phyloP scores from a whole-genome alignment of 2,113 vertebrate genomes.

The Mastomys coucha region DNA sequence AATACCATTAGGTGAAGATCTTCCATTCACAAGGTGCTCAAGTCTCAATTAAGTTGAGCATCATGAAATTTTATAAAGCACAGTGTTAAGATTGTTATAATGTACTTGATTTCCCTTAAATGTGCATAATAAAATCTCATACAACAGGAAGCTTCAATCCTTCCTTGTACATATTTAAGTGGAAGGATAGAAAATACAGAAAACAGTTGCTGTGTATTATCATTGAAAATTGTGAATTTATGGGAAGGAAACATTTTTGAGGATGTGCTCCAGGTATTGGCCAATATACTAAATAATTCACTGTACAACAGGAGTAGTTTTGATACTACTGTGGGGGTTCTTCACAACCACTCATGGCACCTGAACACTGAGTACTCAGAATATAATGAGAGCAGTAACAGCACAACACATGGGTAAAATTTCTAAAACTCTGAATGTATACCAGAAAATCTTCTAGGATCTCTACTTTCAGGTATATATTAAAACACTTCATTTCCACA shows the following conservation, averaged over 20 bases:
- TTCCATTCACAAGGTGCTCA: not conserved
- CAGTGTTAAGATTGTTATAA: not conserved
- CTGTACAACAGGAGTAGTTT: not conserved
- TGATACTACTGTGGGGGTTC: not conserved
- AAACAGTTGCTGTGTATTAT: not conserved
- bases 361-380: not conserved
- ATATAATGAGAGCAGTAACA: not conserved
- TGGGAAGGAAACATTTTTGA: not conserved
- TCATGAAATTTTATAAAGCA: not conserved
- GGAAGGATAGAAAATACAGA: not conserved
- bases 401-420: not conserved
- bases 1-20: not conserved
- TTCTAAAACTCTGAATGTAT: not conserved
- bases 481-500: not conserved
- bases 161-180: not conserved
- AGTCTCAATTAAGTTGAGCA: not conserved
- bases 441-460: not conserved
- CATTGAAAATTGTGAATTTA: not conserved
- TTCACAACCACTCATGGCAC: not conserved
- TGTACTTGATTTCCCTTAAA: slow-evolving; percentile 17
- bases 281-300: not conserved
- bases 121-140: not conserved
- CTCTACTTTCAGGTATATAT: not conserved
- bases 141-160: not conserved
- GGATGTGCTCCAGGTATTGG: not conserved